phyloP scores from a whole-genome alignment of 2,797 vertebrate species.

The Gallirallus australis region DNA sequence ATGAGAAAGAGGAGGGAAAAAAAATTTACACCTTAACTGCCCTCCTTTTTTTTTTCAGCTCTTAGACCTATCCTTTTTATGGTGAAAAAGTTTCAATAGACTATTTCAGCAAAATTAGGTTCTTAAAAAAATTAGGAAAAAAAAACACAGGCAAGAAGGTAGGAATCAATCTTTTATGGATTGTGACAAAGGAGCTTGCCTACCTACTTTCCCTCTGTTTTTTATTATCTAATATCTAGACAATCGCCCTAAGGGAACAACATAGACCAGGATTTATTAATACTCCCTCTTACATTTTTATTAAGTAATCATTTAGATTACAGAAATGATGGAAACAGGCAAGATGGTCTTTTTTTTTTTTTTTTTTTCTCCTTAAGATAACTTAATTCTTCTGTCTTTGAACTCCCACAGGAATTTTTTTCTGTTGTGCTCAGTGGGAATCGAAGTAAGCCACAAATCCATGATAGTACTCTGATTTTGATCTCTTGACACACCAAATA shows the following conservation, averaged over 20 bases:
- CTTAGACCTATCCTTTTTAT: neutral
- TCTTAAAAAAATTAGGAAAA: neutral
- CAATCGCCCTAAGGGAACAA: neutral
- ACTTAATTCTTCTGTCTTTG: neutral
- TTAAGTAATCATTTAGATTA: neutral
- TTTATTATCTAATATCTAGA: conserved; percentile 34
- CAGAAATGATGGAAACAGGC: neutral
- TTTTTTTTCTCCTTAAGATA: neutral
- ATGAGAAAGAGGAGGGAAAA: neutral
- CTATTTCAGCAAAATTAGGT: neutral
- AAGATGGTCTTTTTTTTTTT: neutral
- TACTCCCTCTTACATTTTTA: neutral
- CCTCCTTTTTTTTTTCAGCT: neutral
- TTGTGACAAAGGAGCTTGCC: neutral
- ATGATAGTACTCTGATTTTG: neutral
- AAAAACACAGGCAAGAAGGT: neutral
- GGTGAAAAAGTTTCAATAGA: neutral
- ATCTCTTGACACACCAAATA: neutral
- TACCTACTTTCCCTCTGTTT: neutral
- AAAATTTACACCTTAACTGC: neutral
- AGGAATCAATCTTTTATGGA: neutral
- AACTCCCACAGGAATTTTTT: neutral
- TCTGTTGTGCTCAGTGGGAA: neutral
- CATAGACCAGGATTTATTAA: conserved; percentile 1
- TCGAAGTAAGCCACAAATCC: neutral